A percentile compares a stretch with the other conserved stretches of the same genome.
Conservation (phyloP, 1,140 invertebrate genomes). For the Hylaeus volcanicus region DNA sequence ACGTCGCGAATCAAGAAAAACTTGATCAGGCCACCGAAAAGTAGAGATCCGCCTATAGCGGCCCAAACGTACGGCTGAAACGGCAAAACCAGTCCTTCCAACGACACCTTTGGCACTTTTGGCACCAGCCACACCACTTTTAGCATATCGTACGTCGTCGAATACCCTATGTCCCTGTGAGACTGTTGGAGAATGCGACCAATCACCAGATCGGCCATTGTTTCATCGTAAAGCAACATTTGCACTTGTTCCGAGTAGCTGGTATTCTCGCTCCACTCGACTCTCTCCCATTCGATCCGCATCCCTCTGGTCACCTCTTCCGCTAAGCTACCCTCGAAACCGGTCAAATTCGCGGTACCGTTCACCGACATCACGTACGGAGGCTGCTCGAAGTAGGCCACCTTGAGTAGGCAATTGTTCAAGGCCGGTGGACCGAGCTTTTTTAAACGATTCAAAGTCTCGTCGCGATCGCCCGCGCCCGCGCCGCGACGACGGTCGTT, state of each 20-base stretch:
- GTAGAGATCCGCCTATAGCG: conserved; percentile 56
- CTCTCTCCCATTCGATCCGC: conserved; percentile 30
- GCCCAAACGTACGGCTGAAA: conserved; percentile 69
- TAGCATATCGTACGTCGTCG: conserved; percentile 68
- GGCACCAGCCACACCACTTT: conserved; percentile 72
- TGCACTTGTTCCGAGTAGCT: conserved; percentile 24
- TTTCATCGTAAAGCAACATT: conserved; percentile 2
- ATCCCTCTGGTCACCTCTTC: background rate
- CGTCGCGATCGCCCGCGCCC: no score
- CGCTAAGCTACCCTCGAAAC: conserved; percentile 59
- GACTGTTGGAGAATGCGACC: conserved; percentile 67
- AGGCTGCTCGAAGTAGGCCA: conserved; percentile 61
- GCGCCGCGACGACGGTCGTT: background rate
- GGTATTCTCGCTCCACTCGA: conserved; percentile 36
- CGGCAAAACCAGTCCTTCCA: conserved; percentile 69
- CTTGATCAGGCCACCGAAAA: conserved; percentile 60
- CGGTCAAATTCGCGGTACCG: conserved; percentile 4
- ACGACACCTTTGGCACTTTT: conserved; percentile 57
- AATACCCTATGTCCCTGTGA: conserved; percentile 54
- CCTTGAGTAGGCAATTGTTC: conserved; percentile 53
- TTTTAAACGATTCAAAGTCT: conserved; percentile 22
- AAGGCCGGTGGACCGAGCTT: conserved; percentile 20
- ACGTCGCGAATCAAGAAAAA: conserved; percentile 61
- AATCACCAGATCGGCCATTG: conserved; percentile 66
- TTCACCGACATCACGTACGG: conserved; percentile 60